Evolutionary conservation across 2,797 vertebrate species (phyloP).

Genomic region (Karalla daura): DNA sequence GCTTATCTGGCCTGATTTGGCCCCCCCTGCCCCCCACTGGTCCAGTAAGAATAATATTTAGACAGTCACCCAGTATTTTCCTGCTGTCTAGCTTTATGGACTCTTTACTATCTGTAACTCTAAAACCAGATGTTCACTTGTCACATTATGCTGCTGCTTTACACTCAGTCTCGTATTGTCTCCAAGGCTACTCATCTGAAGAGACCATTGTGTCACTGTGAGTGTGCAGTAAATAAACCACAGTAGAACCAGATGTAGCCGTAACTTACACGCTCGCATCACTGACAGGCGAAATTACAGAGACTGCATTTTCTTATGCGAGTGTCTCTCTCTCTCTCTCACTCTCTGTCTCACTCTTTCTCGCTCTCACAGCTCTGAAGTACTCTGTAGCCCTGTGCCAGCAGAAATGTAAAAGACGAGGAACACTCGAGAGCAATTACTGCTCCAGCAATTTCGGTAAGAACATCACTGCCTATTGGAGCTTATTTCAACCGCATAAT

Average conservation of each 20-base stretch:
- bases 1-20: constrained; percentile 32
- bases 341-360: no score
- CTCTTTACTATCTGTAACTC: constrained; percentile 20
- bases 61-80: constrained; percentile 35
- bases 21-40: constrained; percentile 15
- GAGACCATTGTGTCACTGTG: constrained; percentile 30
- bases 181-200: constrained; percentile 5
- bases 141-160: constrained; percentile 26
- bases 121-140: constrained; percentile 59
- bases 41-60: constrained; percentile 54
- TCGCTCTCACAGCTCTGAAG: constrained; percentile 90
- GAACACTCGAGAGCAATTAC: constrained; percentile 93
- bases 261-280: constrained; percentile 30
- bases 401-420: constrained; percentile 92
- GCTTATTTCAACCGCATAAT: constrained; percentile 9
- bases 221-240: constrained; percentile 38
- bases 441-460: constrained; percentile 98
- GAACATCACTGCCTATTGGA: constrained; percentile 51
- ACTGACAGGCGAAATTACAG: constrained; percentile 50
- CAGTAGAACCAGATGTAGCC: constrained; percentile 36
- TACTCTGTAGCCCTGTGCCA: constrained; percentile 93
- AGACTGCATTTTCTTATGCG: constrained; percentile 15
- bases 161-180: constrained; percentile 1
- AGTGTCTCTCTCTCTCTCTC: constrained; percentile 51
- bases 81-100: constrained; percentile 22